A percentile compares a stretch with the other conserved stretches of the same genome.
Conservation (phyloP, 2,888 invertebrate species). For the Bombyx huttoni region DNA sequence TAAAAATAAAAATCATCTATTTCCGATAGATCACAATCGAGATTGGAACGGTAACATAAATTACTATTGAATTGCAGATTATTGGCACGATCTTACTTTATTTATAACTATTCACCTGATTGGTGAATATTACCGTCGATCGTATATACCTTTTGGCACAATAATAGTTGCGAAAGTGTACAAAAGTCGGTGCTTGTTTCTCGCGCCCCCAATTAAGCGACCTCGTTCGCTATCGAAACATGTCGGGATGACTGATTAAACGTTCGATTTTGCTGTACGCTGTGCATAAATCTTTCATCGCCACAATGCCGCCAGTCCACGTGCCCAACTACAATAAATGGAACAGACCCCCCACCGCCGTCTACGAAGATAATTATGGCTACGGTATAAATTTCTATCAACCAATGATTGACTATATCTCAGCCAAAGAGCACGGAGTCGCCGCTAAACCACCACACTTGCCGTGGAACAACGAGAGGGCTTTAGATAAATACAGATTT, state of each 20-base stretch:
- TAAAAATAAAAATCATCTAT: conserved; percentile 4
- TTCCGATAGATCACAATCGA: conserved; percentile 10
- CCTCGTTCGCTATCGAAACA: conserved; percentile 33
- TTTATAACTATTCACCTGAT: conserved; percentile 49
- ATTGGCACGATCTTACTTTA: conserved; percentile 58
- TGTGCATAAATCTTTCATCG: conserved; percentile 31
- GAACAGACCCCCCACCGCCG: conserved; percentile 74
- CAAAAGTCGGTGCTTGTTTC: conserved; percentile 46
- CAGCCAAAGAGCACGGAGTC: conserved; percentile 74
- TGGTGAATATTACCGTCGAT: conserved; percentile 46
- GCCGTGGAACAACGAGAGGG: conserved; percentile 81
- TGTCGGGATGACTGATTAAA: conserved; percentile 21
- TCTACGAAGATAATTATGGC: conserved; percentile 87
- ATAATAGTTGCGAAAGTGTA: conserved; percentile 40
- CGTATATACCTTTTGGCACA: conserved; percentile 49
- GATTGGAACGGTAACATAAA: conserved; percentile 8
- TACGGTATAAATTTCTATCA: conserved; percentile 89
- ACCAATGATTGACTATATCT: conserved; percentile 89
- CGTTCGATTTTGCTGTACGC: conserved; percentile 34
- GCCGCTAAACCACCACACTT: conserved; percentile 74
- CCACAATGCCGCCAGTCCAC: conserved; percentile 54
- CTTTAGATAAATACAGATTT: conserved; percentile 77
- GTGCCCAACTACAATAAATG: conserved; percentile 57
- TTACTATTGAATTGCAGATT: conserved; percentile 18
- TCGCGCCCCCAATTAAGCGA: conserved; percentile 40